Percentiles rank a stretch among this genome's conserved stretches.
phyloP scores from a whole-genome alignment of 2,888 invertebrate genomes.

The Apotomis turbidana region DNA sequence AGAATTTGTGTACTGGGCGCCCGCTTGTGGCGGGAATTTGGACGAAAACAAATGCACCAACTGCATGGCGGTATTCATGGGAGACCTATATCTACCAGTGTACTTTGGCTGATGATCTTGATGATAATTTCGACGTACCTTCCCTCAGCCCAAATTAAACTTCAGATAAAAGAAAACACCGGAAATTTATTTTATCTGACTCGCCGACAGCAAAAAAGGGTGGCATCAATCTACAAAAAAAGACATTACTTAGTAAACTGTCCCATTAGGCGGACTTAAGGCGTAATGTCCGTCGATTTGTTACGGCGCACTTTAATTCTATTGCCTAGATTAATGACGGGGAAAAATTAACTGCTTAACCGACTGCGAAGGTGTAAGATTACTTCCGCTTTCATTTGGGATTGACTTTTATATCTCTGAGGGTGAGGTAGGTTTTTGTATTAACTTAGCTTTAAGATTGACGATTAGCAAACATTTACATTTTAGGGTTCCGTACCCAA shows the following conservation, averaged over 20 bases:
- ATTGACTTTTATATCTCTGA: not conserved
- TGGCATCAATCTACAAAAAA: slow-evolving; percentile 52
- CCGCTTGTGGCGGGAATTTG: no score
- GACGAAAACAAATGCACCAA: no score
- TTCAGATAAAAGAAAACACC: not conserved
- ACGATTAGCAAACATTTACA: no score
- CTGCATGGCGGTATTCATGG: no score
- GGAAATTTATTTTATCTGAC: slow-evolving; percentile 14
- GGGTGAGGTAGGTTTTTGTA: not conserved
- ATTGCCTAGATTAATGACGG: slow-evolving; percentile 50
- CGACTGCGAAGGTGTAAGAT: not conserved
- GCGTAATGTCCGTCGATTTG: slow-evolving; percentile 52
- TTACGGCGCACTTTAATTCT: slow-evolving; percentile 50
- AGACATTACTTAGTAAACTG: slow-evolving; percentile 53
- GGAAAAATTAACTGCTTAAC: slow-evolving; percentile 40
- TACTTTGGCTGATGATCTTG: no score
- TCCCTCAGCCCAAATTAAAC: not conserved
- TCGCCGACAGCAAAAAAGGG: slow-evolving; percentile 47
- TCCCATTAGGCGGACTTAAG: slow-evolving; percentile 51
- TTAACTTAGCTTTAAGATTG: no score
- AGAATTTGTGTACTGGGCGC: no score
- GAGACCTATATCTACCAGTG: no score
- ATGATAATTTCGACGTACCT: no score
- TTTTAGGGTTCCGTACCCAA: no score
- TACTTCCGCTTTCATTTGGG: not conserved